Evolutionary conservation across 2,888 invertebrate species (phyloP).

Genomic region (Panzeria rudis): DNA sequence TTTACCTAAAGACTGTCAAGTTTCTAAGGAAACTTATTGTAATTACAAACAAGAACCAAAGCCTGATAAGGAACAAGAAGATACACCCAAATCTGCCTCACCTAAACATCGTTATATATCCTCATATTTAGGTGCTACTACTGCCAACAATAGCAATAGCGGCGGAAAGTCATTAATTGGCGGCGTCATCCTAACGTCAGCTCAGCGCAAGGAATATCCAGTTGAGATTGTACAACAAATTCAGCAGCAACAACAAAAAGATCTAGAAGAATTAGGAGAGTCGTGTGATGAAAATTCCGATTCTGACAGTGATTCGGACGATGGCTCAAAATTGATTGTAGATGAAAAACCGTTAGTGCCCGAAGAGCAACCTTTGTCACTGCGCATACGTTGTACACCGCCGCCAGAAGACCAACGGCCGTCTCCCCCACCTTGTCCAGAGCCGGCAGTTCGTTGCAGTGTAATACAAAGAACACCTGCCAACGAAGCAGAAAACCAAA

Average conservation of each 20-base stretch:
- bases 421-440: conserved; percentile 87
- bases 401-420: conserved; percentile 84
- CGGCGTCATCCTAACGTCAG: conserved; percentile 91
- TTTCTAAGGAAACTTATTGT: conserved; percentile 70
- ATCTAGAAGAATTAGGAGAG: conserved; percentile 38
- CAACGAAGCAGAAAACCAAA: conserved; percentile 76
- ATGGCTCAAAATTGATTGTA: conserved; percentile 86
- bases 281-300: conserved; percentile 65
- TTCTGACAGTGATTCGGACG: conserved; percentile 80
- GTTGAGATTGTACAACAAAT: conserved; percentile 76
- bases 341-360: conserved; percentile 88
- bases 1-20: conserved; percentile 76
- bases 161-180: conserved; percentile 91
- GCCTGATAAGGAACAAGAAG: conserved; percentile 57
- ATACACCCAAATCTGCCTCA: conserved; percentile 67
- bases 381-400: conserved; percentile 84
- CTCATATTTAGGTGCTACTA: conserved; percentile 89
- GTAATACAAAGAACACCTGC: conserved; percentile 92
- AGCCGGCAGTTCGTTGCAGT: conserved; percentile 89
- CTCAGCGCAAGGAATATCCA: conserved; percentile 91
- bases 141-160: background rate
- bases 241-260: conserved; percentile 48
- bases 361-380: conserved; percentile 86
- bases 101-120: conserved; percentile 88
- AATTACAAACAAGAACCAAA: conserved; percentile 71